Evolutionary conservation across 2,113 vertebrate genomes (phyloP), one percentile per base, ranked within the genome.

Genomic region (Dascyllus trimaculatus): DNA sequence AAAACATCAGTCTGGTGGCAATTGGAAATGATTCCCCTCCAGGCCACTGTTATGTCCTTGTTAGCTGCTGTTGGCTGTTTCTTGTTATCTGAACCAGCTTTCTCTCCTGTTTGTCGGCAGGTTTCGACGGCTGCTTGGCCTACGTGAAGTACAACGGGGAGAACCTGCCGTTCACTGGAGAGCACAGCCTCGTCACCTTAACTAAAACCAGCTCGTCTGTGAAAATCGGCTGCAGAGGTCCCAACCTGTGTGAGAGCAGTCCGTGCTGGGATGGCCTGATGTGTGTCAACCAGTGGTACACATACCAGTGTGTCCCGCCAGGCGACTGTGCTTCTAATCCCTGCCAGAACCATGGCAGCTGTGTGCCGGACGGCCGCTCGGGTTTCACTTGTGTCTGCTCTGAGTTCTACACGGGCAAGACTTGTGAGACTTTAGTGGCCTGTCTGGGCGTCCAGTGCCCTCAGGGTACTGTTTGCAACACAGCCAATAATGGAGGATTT

Each of bases 251-350:
- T 0, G 96, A 96, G 89, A 98, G 97, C 90, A 94, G 84, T 65
- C 97, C 98, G 0, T 99, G 98, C 90, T 95, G 95, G 96, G 97
- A 97, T 0, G 97, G 96, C 9, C 84, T 99, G 22, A 95, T 99
- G 95, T 99, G 98, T 49, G 90, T 99, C 75, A 97, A 98, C 88
- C 96, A 96, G 89, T 99, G 98, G 98, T 96, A 96, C 1, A 94
- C 96, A 0, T 98, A 97, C 91, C 96, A 95, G 86, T 99, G 98
- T 0, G 96, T 98, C n/a, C 95, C 94, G 0, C 97, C 97, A 0
- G 98, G 98, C 0, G 97, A 96, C 88, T 99, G 98, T 0, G 75
- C 95, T 61, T 97, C 98, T 1, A 92, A 76, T 61, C 97, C 98
- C 1, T 99, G 98, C 88, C 97, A 94, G 72, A 96, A 99, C 1